Percentiles rank a stretch among this genome's conserved stretches.
Conservation (phyloP, 2,113 vertebrate genomes). For the Caracal caracal region DNA sequence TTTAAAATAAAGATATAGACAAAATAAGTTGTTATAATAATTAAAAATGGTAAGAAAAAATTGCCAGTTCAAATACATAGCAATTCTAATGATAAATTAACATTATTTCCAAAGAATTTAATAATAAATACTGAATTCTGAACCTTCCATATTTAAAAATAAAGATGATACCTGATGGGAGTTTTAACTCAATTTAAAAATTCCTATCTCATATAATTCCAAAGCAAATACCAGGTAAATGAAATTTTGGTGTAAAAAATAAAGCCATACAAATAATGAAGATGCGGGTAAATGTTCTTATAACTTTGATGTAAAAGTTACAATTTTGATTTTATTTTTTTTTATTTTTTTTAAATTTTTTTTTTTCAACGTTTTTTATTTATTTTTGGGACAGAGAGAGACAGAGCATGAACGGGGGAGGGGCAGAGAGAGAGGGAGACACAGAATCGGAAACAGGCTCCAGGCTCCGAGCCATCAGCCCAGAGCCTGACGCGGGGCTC, state of each 20-base stretch:
- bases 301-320: constrained; percentile 21
- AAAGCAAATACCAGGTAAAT: neutral
- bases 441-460: too few relatives aligned
- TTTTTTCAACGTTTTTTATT: too few relatives aligned
- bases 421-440: too few relatives aligned
- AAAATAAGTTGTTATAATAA: neutral
- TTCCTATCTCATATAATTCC: neutral
- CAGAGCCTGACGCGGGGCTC: too few relatives aligned
- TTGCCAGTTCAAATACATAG: neutral
- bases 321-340: constrained; percentile 28
- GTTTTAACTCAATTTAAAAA: neutral
- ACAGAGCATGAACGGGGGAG: too few relatives aligned
- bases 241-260: neutral
- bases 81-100: neutral
- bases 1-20: neutral
- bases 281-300: neutral
- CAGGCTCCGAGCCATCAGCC: too few relatives aligned
- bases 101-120: neutral
- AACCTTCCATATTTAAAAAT: neutral
- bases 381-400: too few relatives aligned
- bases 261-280: neutral
- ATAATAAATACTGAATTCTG: neutral
- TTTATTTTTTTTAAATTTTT: too few relatives aligned
- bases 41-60: neutral
- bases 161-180: neutral